Percentiles rank a stretch among this genome's conserved stretches.
phyloP scores from a whole-genome alignment of 2,113 vertebrate genomes.

The Lophochroa leadbeateri region DNA sequence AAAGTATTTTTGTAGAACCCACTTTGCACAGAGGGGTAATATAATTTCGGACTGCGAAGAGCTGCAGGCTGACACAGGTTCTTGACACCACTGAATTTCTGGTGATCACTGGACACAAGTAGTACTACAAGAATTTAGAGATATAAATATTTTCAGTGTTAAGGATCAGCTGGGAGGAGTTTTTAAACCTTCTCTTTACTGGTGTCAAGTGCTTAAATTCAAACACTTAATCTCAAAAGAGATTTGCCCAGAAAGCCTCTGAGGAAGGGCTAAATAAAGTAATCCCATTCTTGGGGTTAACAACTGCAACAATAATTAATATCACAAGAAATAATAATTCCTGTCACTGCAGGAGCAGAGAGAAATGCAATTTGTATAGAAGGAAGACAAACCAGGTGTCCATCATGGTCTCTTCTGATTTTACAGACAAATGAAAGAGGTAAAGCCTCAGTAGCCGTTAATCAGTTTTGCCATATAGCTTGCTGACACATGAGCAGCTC shows the following conservation, averaged over 20 bases:
- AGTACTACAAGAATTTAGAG: background rate
- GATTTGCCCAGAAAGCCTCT: background rate
- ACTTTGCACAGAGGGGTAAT: background rate
- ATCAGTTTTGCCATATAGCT: background rate
- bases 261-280: background rate
- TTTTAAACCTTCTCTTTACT: background rate
- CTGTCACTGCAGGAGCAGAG: background rate
- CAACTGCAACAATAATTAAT: background rate
- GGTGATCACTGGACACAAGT: background rate
- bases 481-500: background rate
- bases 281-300: background rate
- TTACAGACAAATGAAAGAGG: background rate
- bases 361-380: background rate
- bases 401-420: background rate
- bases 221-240: background rate
- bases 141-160: background rate
- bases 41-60: background rate
- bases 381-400: background rate
- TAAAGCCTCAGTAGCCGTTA: background rate
- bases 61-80: background rate
- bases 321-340: background rate
- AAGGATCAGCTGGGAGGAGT: background rate
- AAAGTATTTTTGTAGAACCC: background rate
- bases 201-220: background rate
- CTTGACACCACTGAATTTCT: background rate